Evolutionary conservation across 92 coral and sea anemone species (phyloP), one percentile per base, ranked within the genome.

Genomic region (Zoanthus gigantus): DNA sequence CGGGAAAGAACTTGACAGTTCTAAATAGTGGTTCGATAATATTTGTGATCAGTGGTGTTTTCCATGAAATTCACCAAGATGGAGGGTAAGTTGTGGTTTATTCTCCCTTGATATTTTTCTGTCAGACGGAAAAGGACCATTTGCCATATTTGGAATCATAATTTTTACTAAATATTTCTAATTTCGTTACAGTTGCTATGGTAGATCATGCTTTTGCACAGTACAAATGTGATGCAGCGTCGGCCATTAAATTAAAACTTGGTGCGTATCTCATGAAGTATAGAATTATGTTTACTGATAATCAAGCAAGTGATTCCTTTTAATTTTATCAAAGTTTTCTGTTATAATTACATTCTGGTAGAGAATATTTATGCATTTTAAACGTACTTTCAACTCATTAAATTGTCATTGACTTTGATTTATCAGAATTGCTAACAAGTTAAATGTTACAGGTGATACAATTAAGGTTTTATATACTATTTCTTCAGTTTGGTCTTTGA

Each of bases 161-260:
- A 61, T 29, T 28, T 7, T 45, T 45, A 37, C 17, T 37, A 16
- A 54, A 23, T 9, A 7, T 3, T 31, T 7, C 63, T 44, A 54
- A 45, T 87, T 42, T 78, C 88, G 91, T 89, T 85, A 87, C 88
- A 86, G 90, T 95, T 89, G 77, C 90, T 23, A 84, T 92, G 80
- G 94, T 84, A 44, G 95, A 97, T 42, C 91, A 94, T 69, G 83
- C 86, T 46, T 82, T 97, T 6, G 91, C 96, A 12, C 91, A 89
- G 2, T 97, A 91, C 88, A 97, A 95, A 83, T 92, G 97, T 86
- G 91, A 88, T 60, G 93, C 97, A 71, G 94, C 92, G 63, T 87
- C 87, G 23, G 94, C 98, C 60, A 88, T 97, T 10, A 85, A 88
- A 89, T 82, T 97, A 82, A 97, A 95, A 88, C 90, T 97, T 6